Percentiles rank a stretch among this genome's conserved stretches.
Evolutionary conservation across 2,888 invertebrate genomes (phyloP).

Genomic region (Hirtodrosophila cameraria): DNA sequence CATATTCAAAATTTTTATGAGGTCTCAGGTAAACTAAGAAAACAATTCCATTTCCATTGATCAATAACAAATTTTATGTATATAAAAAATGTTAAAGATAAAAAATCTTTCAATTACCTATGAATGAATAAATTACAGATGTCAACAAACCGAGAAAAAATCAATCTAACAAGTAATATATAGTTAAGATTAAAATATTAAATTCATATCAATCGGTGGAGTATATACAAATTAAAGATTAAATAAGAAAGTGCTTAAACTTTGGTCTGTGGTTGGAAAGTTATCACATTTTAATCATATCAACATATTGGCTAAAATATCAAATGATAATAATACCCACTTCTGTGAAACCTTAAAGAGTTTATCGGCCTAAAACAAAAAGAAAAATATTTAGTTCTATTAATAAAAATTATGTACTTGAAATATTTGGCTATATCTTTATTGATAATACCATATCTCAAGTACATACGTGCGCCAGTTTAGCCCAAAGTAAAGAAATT

Average conservation of each 20-base stretch:
- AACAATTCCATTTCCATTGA: too few species aligned
- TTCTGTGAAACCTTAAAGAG: not conserved
- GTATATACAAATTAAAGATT: not conserved
- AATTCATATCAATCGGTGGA: not conserved
- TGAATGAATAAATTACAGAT: too few species aligned
- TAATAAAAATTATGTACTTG: conserved; percentile 37
- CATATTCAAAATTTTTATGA: too few species aligned
- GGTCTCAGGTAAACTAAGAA: too few species aligned
- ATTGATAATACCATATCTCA: conserved; percentile 7
- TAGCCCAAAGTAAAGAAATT: not conserved
- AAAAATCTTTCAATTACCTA: too few species aligned
- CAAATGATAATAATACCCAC: conserved; percentile 3
- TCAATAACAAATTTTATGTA: too few species aligned
- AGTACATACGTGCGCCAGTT: not conserved
- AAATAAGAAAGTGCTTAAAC: conserved; percentile 15
- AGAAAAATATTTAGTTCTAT: conserved; percentile 36
- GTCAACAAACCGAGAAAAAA: too few species aligned
- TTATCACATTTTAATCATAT: conserved; percentile 25
- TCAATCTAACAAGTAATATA: not conserved
- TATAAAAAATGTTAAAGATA: not conserved
- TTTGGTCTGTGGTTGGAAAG: conserved; percentile 17
- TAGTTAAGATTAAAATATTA: not conserved
- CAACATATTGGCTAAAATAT: conserved; percentile 2
- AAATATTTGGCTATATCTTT: conserved; percentile 43
- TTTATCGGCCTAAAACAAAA: conserved; percentile 26